phyloP scores from a whole-genome alignment of 1,140 invertebrate genomes.

The Dolichoris vasculosae region DNA sequence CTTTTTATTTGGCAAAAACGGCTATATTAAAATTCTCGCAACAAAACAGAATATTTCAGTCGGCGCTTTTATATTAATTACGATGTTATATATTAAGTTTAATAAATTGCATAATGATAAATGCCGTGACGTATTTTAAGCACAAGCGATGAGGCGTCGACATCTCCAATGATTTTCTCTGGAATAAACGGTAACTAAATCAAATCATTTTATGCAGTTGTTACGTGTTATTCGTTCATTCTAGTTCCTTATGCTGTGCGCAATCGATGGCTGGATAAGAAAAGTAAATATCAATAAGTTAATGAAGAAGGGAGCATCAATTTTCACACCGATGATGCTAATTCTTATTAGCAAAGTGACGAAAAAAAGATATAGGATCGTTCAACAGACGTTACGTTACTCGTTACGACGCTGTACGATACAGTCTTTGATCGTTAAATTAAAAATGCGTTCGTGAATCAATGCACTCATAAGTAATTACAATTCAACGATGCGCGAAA shows the following conservation, averaged over 20 bases:
- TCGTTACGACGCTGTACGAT: neutral
- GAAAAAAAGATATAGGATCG: neutral
- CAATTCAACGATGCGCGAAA: conserved; percentile 1
- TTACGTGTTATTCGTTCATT: conserved; percentile 1
- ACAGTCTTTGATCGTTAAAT: neutral
- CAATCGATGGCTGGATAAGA: conserved; percentile 10
- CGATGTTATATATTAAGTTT: conserved; percentile 13
- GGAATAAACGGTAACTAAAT: conserved; percentile 27
- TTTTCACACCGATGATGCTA: neutral
- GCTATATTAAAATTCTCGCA: conserved; percentile 29
- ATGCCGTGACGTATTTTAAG: conserved; percentile 4
- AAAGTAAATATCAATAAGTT: neutral
- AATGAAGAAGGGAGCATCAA: neutral
- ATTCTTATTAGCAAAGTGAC: neutral
- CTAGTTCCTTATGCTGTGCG: neutral
- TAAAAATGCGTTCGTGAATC: neutral
- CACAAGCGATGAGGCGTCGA: conserved; percentile 19
- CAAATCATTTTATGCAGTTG: neutral
- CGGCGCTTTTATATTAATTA: neutral
- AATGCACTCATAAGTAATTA: neutral
- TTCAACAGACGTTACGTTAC: neutral
- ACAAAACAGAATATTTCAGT: conserved; percentile 37
- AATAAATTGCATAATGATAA: conserved; percentile 1
- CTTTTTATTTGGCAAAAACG: conserved; percentile 17
- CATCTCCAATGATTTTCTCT: conserved; percentile 2